Base-by-base conservation (phyloP, 2,888 invertebrate species). In the Baccha elongata region DNA sequence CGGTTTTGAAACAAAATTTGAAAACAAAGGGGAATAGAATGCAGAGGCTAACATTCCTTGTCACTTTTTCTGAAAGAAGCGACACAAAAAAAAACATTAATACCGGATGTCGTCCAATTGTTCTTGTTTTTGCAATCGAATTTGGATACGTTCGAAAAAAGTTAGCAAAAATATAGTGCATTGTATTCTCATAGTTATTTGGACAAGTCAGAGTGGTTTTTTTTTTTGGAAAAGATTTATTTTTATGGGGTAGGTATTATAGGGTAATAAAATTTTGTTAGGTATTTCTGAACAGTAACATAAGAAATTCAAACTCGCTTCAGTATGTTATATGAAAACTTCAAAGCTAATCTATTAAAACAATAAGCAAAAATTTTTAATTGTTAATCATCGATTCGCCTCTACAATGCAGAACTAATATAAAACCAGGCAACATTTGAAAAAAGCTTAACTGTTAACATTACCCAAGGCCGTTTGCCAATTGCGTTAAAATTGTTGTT, bases 61-160 rank as follows among this genome's bases (percentile, higher is more conserved):
- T 68, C 46, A 32, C 53, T 67, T 48, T 55, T 3, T 48, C 11
- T 42, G 40, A 0, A 26, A 13, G 15, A 37, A 21, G 44, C 3
- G 5, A 23, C 23, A 8, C 29, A 48, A 58, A 21, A 52, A 40
- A 42, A 62, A 42, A 67, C 29, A 72, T 40, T 58, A 64, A 73
- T 72, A 78, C 83, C 83, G 83, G 83, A 78, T 83, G 76, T 83
- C 72, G 67, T 68, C 48, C 72, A 64, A 76, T 83, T 76, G 83
- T 72, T 72, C 53, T 68, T 50, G 35, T 62, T 71, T 73, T 71
- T 60, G 68, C 53, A 32, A 46, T 75, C 65, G 71, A 67, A 71
- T 83, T 81, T 60, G 17, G 21, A 68, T 72, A 50, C 68, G 42
- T 62, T 64, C 26, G 40, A 50, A 21, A 55, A 67, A 48, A 53